Evolutionary conservation across 2,113 vertebrate genomes (phyloP).

Genomic region (Ceyx cyanopectus): DNA sequence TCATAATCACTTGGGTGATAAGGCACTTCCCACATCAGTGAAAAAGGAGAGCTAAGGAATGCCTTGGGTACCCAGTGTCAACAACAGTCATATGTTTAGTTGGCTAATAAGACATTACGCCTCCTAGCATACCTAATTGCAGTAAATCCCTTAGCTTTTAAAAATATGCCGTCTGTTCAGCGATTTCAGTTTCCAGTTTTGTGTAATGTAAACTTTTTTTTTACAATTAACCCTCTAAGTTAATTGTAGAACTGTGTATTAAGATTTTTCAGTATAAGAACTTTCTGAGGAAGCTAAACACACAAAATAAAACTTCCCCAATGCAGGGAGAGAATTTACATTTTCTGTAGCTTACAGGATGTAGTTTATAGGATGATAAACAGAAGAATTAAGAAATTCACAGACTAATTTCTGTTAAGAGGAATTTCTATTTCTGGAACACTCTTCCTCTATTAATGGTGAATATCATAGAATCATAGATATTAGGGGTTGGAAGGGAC

Average conservation of each 20-base stretch:
- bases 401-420: neutral
- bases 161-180: neutral
- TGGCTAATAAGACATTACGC: neutral
- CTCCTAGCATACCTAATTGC: neutral
- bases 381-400: neutral
- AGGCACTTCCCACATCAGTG: conserved; percentile 45
- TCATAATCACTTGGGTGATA: conserved; percentile 2
- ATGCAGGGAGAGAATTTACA: neutral
- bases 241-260: neutral
- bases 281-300: neutral
- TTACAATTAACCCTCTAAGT: neutral
- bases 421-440: neutral
- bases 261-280: neutral
- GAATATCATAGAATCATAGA: too few species aligned
- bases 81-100: neutral
- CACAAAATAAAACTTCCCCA: neutral
- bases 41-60: conserved; percentile 3
- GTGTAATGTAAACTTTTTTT: neutral
- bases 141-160: neutral
- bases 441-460: neutral
- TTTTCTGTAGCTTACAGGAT: neutral
- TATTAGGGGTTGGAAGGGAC: too few species aligned
- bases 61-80: neutral
- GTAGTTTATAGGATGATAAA: neutral
- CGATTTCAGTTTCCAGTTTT: neutral